These are phyloP conservation scores for Eueides isabella DNA, from an alignment of 1,140 invertebrate genomes.

Conservation along the genomic window DNA sequence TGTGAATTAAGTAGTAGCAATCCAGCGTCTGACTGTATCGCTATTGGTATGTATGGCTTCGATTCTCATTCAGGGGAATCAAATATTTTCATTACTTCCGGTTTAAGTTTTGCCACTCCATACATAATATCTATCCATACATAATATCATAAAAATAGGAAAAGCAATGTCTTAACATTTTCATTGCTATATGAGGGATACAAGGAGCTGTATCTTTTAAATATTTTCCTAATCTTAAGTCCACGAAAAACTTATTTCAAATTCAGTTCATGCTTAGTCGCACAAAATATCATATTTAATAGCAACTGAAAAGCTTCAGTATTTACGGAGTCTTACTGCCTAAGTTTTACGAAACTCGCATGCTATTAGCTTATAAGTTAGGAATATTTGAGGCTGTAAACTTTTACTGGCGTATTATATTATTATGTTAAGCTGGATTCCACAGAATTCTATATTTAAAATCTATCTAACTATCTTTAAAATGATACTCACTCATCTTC, in stretches of 20 bases:
- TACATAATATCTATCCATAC: no score
- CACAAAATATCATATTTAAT: neutral
- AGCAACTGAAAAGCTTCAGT: neutral
- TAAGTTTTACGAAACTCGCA: conserved; percentile 5
- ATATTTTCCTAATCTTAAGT: neutral
- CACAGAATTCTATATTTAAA: neutral
- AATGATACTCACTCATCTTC: no score
- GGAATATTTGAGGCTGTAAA: conserved; percentile 27
- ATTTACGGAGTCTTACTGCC: conserved; percentile 8
- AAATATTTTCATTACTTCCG: no score
- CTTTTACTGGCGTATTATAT: conserved; percentile 25
- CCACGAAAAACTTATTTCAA: neutral
- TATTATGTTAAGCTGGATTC: conserved; percentile 13
- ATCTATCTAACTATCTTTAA: neutral
- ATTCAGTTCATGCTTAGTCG: neutral
- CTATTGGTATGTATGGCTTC: no score
- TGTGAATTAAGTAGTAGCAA: no score
- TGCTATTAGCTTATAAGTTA: conserved; percentile 15
- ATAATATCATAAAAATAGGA: no score
- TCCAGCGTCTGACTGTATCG: no score
- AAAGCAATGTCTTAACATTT: no score
- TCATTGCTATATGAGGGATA: no score
- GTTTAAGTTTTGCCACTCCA: no score
- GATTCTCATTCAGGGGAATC: no score
- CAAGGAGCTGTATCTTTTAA: no score